Evolutionary conservation across 53 echinoderm and acorn worm species (phyloP).

Genomic region (Henricia sp.): DNA sequence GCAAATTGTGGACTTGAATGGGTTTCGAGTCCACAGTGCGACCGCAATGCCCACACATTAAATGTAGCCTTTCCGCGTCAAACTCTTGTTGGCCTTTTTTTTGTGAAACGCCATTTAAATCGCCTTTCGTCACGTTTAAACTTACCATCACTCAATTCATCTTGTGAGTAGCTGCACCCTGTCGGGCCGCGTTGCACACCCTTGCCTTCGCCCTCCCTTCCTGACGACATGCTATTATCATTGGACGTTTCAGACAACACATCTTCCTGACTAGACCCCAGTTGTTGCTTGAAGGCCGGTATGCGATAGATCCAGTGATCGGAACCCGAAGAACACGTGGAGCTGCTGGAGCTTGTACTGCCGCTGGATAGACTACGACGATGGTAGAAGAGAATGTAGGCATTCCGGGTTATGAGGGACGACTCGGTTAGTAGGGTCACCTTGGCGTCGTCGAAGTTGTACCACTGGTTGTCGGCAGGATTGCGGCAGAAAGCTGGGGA

Average conservation of each 20-base stretch:
- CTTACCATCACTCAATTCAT: constrained; percentile 49
- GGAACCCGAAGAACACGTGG: constrained; percentile 64
- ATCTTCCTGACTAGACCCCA: constrained; percentile 38
- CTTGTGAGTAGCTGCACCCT: constrained; percentile 18
- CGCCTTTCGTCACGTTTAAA: too few relatives aligned
- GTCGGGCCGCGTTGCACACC: too few relatives aligned
- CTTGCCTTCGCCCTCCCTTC: constrained; percentile 14
- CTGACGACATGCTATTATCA: constrained; percentile 17
- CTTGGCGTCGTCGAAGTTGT: constrained; percentile 95
- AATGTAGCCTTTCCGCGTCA: too few relatives aligned
- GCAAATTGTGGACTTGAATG: too few relatives aligned
- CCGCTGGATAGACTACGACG: constrained; percentile 61
- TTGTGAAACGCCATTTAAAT: too few relatives aligned
- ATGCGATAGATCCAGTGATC: constrained; percentile 72
- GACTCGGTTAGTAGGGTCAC: constrained; percentile 72
- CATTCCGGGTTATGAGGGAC: constrained; percentile 65
- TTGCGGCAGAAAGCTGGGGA: constrained; percentile 95
- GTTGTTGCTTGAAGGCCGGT: constrained; percentile 22
- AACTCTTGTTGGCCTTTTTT: too few relatives aligned
- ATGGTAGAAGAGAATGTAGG: constrained; percentile 97
- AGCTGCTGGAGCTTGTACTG: constrained; percentile 67
- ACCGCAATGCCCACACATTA: too few relatives aligned
- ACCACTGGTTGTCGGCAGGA: constrained; percentile 91
- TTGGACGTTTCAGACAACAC: constrained; percentile 32
- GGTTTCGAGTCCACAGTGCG: too few relatives aligned